Evolutionary conservation across 2,113 vertebrate species (phyloP).

Genomic region (Oryzias javanicus): DNA sequence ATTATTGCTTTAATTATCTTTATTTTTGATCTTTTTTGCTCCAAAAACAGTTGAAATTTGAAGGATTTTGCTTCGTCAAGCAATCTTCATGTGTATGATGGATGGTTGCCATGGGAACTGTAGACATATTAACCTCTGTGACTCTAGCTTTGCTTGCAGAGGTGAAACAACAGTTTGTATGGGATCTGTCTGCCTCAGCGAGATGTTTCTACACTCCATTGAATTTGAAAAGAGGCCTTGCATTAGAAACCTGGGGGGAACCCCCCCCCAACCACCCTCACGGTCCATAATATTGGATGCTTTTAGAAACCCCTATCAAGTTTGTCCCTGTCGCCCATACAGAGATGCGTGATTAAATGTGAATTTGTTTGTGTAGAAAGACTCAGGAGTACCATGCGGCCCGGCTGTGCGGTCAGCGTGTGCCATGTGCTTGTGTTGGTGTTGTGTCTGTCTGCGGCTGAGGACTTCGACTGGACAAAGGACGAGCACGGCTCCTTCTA

Average conservation of each 20-base stretch:
- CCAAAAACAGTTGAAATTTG: no score
- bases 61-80: not conserved
- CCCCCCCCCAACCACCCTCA: not conserved
- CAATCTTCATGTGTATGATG: not conserved
- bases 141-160: slow-evolving; percentile 81
- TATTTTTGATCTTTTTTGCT: no score
- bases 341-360: not conserved
- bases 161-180: slow-evolving; percentile 75
- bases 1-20: no score
- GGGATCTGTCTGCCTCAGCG: slow-evolving; percentile 79
- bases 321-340: not conserved
- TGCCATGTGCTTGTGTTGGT: slow-evolving; percentile 78
- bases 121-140: slow-evolving; percentile 59
- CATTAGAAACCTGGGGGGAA: slow-evolving; percentile 66
- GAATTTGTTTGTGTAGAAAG: slow-evolving; percentile 32
- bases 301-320: slow-evolving; percentile 32
- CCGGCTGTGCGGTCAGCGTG: slow-evolving; percentile 29
- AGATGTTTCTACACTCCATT: slow-evolving; percentile 78
- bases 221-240: slow-evolving; percentile 74
- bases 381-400: slow-evolving; percentile 67
- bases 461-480: slow-evolving; percentile 85
- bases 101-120: slow-evolving; percentile 35
- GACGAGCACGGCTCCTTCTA: slow-evolving; percentile 87
- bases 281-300: slow-evolving; percentile 44
- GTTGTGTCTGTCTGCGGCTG: slow-evolving; percentile 71